Percentiles rank a stretch among this genome's conserved stretches.
These are phyloP conservation scores for Caenorhabditis sinica DNA, from an alignment of 2,888 invertebrate species.

Conservation along the genomic window DNA sequence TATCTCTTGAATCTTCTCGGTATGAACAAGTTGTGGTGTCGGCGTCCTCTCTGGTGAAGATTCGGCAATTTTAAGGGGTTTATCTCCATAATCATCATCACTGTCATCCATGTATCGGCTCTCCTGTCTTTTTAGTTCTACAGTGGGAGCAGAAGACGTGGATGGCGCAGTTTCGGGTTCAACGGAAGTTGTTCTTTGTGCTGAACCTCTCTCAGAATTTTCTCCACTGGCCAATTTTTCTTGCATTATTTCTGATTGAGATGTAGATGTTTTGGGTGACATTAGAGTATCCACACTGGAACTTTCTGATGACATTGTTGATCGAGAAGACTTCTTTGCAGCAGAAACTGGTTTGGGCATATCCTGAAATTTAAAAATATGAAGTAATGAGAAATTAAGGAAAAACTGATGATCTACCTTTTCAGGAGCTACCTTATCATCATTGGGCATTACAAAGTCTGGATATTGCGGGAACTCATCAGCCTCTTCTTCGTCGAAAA, in stretches of 20 bases:
- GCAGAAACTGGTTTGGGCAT: background rate
- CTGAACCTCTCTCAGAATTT: background rate
- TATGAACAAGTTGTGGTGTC: conserved; percentile 14
- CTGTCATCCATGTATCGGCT: background rate
- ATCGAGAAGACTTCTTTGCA: background rate
- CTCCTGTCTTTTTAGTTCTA: background rate
- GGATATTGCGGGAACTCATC: conserved; percentile 65
- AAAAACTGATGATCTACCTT: background rate
- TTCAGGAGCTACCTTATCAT: conserved; percentile 20
- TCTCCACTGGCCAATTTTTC: background rate
- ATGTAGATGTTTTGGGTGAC: conserved; percentile 6
- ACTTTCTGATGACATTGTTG: background rate
- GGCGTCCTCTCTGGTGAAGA: conserved; percentile 26
- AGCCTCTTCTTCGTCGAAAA: conserved; percentile 70
- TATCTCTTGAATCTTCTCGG: too few species aligned
- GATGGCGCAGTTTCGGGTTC: background rate
- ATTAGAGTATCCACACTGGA: background rate
- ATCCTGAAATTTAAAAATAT: background rate
- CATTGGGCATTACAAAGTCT: conserved; percentile 53
- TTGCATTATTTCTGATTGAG: background rate
- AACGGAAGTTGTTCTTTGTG: background rate
- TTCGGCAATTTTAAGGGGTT: background rate
- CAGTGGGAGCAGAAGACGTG: background rate
- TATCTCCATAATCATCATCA: background rate
- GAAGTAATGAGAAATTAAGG: background rate